Percentiles rank a stretch among this genome's conserved stretches.
Conservation (phyloP, 2,888 invertebrate genomes). For the Sylvicola fuscatus region DNA sequence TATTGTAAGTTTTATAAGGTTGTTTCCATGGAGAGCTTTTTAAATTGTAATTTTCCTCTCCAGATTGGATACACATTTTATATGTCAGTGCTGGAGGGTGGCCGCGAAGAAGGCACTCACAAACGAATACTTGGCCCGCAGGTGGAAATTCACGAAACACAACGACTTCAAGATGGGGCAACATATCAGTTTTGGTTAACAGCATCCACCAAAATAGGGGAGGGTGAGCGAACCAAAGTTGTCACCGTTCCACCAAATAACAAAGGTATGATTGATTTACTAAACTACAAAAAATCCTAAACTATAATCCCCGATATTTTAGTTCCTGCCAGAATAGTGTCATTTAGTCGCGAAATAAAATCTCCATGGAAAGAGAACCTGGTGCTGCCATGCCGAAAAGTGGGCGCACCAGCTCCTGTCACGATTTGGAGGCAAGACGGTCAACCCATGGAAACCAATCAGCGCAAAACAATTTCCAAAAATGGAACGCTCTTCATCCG, state of each 20-base stretch:
- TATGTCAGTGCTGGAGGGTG: conserved; percentile 59
- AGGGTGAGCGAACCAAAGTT: conserved; percentile 60
- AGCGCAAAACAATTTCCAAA: conserved; percentile 39
- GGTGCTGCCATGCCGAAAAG: conserved; percentile 61
- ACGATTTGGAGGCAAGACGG: conserved; percentile 64
- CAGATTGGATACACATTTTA: conserved; percentile 56
- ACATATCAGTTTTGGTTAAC: conserved; percentile 53
- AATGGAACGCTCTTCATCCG: conserved; percentile 58
- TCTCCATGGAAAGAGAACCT: conserved; percentile 80
- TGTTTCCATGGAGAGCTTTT: conserved; percentile 2
- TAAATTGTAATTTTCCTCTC: neutral
- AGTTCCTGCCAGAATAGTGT: conserved; percentile 74
- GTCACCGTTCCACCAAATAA: conserved; percentile 55
- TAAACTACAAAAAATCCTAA: no score
- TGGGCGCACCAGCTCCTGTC: conserved; percentile 60
- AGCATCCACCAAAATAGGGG: conserved; percentile 65
- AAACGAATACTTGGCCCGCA: conserved; percentile 49
- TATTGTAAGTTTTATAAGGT: conserved; percentile 28
- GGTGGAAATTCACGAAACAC: conserved; percentile 49
- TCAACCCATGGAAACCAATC: conserved; percentile 46
- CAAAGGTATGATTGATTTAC: conserved; percentile 18
- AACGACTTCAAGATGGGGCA: conserved; percentile 45
- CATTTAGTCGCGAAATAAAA: conserved; percentile 58
- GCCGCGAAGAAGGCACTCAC: conserved; percentile 56
- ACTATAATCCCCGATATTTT: conserved; percentile 17